Percentiles rank a stretch among this genome's conserved stretches.
These are phyloP conservation scores for Pammene fasciana DNA, from an alignment of 2,888 invertebrate species.

Conservation along the genomic window DNA sequence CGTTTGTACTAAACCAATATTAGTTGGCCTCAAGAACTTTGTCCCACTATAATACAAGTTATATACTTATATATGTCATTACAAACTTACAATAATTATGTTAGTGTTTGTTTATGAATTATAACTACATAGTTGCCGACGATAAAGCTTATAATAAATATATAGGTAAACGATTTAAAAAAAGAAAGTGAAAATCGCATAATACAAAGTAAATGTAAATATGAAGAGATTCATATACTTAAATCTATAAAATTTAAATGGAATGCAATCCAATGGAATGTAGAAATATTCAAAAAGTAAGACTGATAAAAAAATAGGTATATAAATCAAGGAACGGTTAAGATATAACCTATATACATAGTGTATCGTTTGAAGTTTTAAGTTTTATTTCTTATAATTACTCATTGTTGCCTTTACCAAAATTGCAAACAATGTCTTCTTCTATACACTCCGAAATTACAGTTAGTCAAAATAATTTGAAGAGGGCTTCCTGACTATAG, in stretches of 20 bases:
- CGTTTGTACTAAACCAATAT: constrained; percentile 51
- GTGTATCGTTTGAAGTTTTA: too few species aligned
- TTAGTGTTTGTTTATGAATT: constrained; percentile 1
- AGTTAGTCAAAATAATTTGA: too few species aligned
- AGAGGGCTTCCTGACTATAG: too few species aligned
- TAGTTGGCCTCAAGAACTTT: constrained; percentile 35
- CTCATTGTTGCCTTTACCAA: too few species aligned
- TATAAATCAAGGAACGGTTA: neutral
- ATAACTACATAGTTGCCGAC: constrained; percentile 10
- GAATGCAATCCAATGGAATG: constrained; percentile 39
- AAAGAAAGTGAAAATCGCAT: constrained; percentile 2
- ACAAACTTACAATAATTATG: neutral
- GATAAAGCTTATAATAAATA: constrained; percentile 9
- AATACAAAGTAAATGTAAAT: constrained; percentile 6
- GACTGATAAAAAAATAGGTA: neutral
- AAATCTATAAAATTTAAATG: constrained; percentile 21
- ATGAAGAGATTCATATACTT: constrained; percentile 21
- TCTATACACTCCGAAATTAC: too few species aligned
- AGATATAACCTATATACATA: neutral
- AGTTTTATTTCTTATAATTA: too few species aligned
- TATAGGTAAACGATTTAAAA: constrained; percentile 15
- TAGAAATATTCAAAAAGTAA: constrained; percentile 3
- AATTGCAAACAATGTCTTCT: too few species aligned
- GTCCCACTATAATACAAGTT: constrained; percentile 14
- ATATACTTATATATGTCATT: neutral